Conservation (phyloP, 2,888 invertebrate species). For the Perdita meconis region DNA sequence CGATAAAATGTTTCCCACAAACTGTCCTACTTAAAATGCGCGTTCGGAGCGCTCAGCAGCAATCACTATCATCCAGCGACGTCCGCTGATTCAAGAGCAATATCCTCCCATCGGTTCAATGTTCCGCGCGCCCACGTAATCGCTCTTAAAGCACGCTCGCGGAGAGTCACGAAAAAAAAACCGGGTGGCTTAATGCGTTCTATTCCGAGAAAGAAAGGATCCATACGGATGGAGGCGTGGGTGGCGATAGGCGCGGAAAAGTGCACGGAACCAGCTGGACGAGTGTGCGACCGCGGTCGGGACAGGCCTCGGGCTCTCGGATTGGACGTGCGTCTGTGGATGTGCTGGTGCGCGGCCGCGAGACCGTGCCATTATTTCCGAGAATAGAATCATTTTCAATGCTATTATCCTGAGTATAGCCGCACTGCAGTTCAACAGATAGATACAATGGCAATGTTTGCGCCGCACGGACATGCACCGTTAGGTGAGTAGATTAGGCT, state of each 20-base stretch:
- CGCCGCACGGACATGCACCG: slow-evolving; percentile 66
- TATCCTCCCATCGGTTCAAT: neutral
- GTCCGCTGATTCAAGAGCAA: neutral
- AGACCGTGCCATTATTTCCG: slow-evolving; percentile 68
- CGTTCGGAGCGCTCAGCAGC: neutral
- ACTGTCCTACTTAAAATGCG: neutral
- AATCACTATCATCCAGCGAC: neutral
- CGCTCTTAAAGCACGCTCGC: slow-evolving; percentile 14
- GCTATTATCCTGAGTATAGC: slow-evolving; percentile 72
- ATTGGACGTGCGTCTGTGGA: neutral
- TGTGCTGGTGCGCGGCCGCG: slow-evolving; percentile 16
- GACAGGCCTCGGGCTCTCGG: slow-evolving; percentile 1
- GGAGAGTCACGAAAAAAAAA: neutral
- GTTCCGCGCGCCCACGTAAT: neutral
- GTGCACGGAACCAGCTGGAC: neutral
- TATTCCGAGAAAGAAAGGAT: slow-evolving; percentile 24
- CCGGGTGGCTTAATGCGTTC: slow-evolving; percentile 31
- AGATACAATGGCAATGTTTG: slow-evolving; percentile 78
- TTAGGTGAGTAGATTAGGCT: slow-evolving; percentile 74
- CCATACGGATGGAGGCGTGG: slow-evolving; percentile 7
- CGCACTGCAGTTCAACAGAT: slow-evolving; percentile 75
- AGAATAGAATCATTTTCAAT: slow-evolving; percentile 78
- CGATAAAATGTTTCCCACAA: too few relatives aligned
- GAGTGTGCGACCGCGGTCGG: neutral
- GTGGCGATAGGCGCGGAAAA: slow-evolving; percentile 30